Base-by-base conservation (phyloP, 2,888 invertebrate genomes). In the Sinodicranocentrus sp. region DNA sequence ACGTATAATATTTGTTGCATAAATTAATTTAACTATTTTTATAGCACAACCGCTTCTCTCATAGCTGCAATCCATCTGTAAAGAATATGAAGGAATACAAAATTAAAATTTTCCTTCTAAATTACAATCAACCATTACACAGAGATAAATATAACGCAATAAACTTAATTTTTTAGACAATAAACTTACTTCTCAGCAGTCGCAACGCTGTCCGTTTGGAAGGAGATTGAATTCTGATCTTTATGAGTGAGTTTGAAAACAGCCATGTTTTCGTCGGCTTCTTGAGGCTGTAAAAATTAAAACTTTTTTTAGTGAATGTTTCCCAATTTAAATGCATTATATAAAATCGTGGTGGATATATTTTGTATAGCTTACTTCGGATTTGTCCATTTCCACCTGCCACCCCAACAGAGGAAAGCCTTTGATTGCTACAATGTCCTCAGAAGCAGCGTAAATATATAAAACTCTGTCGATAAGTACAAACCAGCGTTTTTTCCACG, bases 401-500 rank as follows among this genome's bases (percentile, higher is more conserved):
- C 92, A 93, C 25, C 93, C 93, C 15, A 93, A 89, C 52, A 93
- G 90, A 13, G 92, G 92, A 84, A 91, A 90, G 77, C 91, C 91
- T 80, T 91, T 91, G 17, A 91, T 89, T 28, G 93, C 93, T 59
- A 91, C 92, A 61, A 92, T 91, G 89, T 93, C 93, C 90, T 93
- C 92, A 48, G 92, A 92, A 23, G 93, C 93, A 89, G 91, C 91
- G 88, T 91, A 92, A 43, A 90, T 89, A 85, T 92, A 92, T 19
- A 92, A 88, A 28, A 92, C 91, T 90, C 92, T 91, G 75, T 92
- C 92, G 88, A 92, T 92, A 19, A 93, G 90, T 17, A 93, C 92
- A 89, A 92, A 93, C 93, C 93, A 93, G 25, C 90, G 89, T 59
- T 90, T 90, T 89, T 92, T 92, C 92, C 93, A 93, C 8, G 90